Evolutionary conservation across 2,113 vertebrate species (phyloP), one percentile per base, ranked within the genome.

Genomic region (Corvus moneduloides): DNA sequence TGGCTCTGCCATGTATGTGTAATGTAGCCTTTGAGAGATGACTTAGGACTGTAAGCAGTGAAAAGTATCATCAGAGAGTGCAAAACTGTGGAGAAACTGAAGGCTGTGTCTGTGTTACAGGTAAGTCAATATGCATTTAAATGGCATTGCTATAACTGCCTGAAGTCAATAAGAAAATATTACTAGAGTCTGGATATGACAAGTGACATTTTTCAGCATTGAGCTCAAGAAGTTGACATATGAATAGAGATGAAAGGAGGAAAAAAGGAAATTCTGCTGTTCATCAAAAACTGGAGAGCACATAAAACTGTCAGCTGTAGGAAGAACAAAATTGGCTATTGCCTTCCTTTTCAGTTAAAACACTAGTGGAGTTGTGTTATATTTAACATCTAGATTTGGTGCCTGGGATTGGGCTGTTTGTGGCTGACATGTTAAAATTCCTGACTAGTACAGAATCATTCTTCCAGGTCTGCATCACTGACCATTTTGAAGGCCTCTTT

Each of bases 211-310:
- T 95, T 96, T 95, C 86, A 95, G 59, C 27, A 59, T 9, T 43
- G 52, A 94, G 39, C n/a, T 94, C 83, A 91, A 79, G 56, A 92
- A 95, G 48, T 20, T 87, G 51, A 63, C 56, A 59, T 68, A 71
- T 80, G 92, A 97, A 97, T 73, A 86, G 73, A 95, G 84, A 93
- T 54, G 84, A 94, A 91, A 95, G 48, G 30, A 88, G n/a, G 39
- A 71, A 87, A 49, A 88, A 90, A 71, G 66, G 66, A 84, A 90
- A 88, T 90, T 90, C 55, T 84, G 59, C 66, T 85, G 61, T 77
- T 95, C 41, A 61, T 92, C 94, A 93, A 64, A 76, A 77, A 86
- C 49, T 75, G n/a, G 88, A 92, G 51, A 93, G 54, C 22, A 77
- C 49, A 88, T 92, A 89, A 95, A 96, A 48, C 73, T 96, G 71